Base-by-base conservation (phyloP, 2,797 vertebrate species). In the Gymnodraco acuticeps region DNA sequence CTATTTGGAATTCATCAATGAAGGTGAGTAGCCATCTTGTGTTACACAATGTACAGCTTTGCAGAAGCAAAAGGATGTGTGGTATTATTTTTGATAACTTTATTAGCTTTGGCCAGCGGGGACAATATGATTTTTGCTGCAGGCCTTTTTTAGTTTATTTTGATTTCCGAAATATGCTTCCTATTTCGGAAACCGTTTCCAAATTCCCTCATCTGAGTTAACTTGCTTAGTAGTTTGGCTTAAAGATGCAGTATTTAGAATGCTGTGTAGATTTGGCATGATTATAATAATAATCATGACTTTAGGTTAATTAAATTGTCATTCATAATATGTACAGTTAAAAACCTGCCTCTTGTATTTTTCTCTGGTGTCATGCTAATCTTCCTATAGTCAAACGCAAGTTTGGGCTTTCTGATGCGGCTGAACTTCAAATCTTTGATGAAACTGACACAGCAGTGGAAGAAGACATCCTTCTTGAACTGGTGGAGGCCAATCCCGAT, bases 391-490 rank as follows among this genome's bases (percentile, higher is more conserved):
- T 27, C 27, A 27, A 27, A 27, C 3, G 27, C 27, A 27, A 27
- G 27, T 27, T 27, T 27, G 27, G 27, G 27, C 27, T 27, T 27
- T 27, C 27, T 27, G 3, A 27, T 27, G 27, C 27, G 27, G 27
- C 27, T 27, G 27, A 27, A 27, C 27, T 27, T 27, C 27, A 27
- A 27, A 27, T 27, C 3, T 27, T 27, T 27, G 27, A 27, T 27
- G 27, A 27, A 52, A 48, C 45, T 1, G 11, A 48, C 61, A 63
- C 60, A 12, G 11, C 27, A 46, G 72, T 83, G 16, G 77, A 80
- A 12, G 68, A 76, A 73, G 72, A 79, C 64, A 63, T 80, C 19
- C 15, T 72, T 67, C 53, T 55, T 68, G 66, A 82, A n/a, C 43
- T 78, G 16, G 23, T 67, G 15, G 61, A 73, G 60, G 20, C 51